phyloP scores from a whole-genome alignment of 2,113 vertebrate genomes.

The Tragelaphus strepsiceros region DNA sequence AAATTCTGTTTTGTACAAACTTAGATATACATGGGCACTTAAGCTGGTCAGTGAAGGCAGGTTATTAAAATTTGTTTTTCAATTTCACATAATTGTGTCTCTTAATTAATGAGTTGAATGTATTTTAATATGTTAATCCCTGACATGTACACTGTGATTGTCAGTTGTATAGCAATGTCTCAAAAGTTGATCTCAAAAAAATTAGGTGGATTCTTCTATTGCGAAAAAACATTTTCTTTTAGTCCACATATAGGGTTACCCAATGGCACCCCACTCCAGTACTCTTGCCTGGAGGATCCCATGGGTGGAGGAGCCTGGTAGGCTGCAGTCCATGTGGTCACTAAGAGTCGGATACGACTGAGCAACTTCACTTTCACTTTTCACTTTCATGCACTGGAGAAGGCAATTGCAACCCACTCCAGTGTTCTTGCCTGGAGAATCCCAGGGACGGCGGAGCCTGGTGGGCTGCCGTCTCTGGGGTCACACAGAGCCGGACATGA shows the following conservation, averaged over 20 bases:
- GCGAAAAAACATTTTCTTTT: neutral
- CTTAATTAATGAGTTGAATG: neutral
- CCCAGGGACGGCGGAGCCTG: too few relatives aligned
- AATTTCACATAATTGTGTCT: neutral
- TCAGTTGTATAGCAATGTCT: neutral
- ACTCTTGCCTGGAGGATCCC: too few relatives aligned
- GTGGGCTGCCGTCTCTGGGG: too few relatives aligned
- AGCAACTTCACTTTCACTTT: too few relatives aligned
- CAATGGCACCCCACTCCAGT: neutral
- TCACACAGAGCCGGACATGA: too few relatives aligned
- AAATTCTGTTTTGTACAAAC: constrained; percentile 16
- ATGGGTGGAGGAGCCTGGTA: too few relatives aligned
- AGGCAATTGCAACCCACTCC: too few relatives aligned
- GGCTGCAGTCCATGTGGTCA: too few relatives aligned
- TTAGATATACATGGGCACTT: neutral
- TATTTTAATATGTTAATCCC: neutral
- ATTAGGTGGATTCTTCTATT: neutral
- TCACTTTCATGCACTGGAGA: too few relatives aligned
- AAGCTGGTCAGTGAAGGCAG: neutral
- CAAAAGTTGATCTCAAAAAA: neutral
- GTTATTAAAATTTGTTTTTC: neutral
- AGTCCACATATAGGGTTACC: neutral
- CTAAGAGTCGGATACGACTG: too few relatives aligned
- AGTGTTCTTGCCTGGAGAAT: too few relatives aligned
- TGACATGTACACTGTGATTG: neutral